Base-by-base conservation (phyloP, 2,113 vertebrate species). In the Junco hyemalis region DNA sequence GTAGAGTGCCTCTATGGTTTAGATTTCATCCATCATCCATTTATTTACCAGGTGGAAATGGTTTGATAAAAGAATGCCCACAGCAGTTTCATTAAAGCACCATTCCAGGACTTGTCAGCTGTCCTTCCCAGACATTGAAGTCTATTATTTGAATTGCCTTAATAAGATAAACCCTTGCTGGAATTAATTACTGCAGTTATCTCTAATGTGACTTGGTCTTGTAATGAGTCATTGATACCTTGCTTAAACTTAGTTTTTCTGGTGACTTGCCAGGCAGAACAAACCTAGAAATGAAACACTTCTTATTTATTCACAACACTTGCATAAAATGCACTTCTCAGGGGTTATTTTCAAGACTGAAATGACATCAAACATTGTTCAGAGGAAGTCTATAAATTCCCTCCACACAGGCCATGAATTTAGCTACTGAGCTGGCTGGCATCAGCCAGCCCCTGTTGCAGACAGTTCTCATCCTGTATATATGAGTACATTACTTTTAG, bases 301-400 rank as follows among this genome's bases (percentile, higher is more conserved):
- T 76, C 45, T 86, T 68, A 50, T 63, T 96, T 93, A 92, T 70
- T 83, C 82, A 80, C 36, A 76, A 24, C 24, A 56, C n/a, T 80
- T 42, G 19, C 68, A 70, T 1, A 61, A 77, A 86, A 82, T 1
- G 1, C 11, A 47, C 24, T 80, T 72, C 22, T 76, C 22, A 77
- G 59, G 51, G 80, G 44, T 64, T 78, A 89, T 81, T 96, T 94
- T 76, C 66, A 85, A 65, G 48, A 59, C 71, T 66, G 57, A 69
- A 94, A 83, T 51, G 7, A 93, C 71, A 85, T 10, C 2, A 7
- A 74, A 40, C 15, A 45, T 56, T 25, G 4, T 40, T 77, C 63
- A 94, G 63, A 91, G 86, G 84, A 89, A 88, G 61, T 9, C 51
- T 71, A 70, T 45, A 70, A 86, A 94, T 63, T 86, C 54, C 69